Percentiles rank a stretch among this genome's conserved stretches.
Conservation (phyloP, 2,888 invertebrate genomes). For the Athalia rosae region DNA sequence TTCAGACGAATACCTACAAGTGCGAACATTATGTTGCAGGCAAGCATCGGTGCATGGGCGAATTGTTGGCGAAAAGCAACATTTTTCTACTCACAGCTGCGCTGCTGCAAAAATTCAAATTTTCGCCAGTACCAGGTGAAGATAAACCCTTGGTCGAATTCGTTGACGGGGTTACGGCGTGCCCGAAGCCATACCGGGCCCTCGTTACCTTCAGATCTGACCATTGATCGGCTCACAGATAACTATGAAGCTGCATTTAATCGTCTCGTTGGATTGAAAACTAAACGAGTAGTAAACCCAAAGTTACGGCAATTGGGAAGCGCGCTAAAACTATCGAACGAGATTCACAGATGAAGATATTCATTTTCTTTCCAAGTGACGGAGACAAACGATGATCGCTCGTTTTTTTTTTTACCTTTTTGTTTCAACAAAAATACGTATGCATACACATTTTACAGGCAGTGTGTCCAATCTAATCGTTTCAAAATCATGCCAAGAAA, state of each 20-base stretch:
- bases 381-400: too few relatives aligned
- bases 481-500: too few relatives aligned
- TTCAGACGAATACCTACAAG: too few relatives aligned
- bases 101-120: slow-evolving; percentile 83
- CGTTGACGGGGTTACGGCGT: slow-evolving; percentile 86
- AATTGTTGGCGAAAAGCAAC: slow-evolving; percentile 85
- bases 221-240: background rate
- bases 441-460: too few relatives aligned
- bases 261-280: background rate
- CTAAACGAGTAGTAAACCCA: background rate
- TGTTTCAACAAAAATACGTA: too few relatives aligned
- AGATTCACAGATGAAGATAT: too few relatives aligned
- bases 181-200: slow-evolving; percentile 83
- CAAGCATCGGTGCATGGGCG: slow-evolving; percentile 89
- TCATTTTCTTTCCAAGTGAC: too few relatives aligned
- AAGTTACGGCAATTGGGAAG: too few relatives aligned
- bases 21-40: slow-evolving; percentile 62
- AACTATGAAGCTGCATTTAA: background rate
- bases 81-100: slow-evolving; percentile 85
- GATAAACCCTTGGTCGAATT: slow-evolving; percentile 80
- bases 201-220: slow-evolving; percentile 76
- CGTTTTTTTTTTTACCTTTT: too few relatives aligned
- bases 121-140: slow-evolving; percentile 80
- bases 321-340: too few relatives aligned
- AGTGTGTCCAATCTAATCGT: too few relatives aligned